Evolutionary conservation across 2,797 vertebrate genomes (phyloP).

Genomic region (Pteropus rufus): DNA sequence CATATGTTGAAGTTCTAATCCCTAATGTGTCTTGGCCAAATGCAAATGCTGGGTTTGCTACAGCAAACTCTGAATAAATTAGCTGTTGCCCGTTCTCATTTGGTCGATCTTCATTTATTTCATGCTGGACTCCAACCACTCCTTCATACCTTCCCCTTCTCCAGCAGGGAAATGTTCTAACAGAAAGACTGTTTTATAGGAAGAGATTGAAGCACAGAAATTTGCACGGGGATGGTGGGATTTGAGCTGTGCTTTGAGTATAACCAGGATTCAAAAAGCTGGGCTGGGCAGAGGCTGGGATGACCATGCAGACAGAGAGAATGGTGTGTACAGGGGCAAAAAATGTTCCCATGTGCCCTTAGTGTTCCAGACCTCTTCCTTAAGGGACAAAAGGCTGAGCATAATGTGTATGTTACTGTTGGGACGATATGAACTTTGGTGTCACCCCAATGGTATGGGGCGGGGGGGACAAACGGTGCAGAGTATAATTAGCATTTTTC

Average conservation of each 20-base stretch:
- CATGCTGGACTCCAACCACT: background rate
- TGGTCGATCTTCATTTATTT: background rate
- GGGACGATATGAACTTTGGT: too few relatives aligned
- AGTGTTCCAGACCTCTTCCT: background rate
- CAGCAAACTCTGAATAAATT: background rate
- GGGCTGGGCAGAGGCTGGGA: background rate
- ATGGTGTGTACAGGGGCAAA: background rate
- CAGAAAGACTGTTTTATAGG: background rate
- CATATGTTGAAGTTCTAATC: too few relatives aligned
- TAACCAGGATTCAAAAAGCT: background rate
- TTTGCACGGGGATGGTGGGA: background rate
- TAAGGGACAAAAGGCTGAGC: background rate
- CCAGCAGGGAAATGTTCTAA: background rate
- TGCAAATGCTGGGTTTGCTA: background rate
- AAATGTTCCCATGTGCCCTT: background rate
- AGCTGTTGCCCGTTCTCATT: background rate
- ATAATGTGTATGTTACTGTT: background rate
- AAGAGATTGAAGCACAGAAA: background rate
- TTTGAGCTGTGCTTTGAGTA: background rate
- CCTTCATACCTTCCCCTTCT: background rate
- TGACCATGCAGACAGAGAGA: background rate
- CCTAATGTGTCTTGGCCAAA: background rate
- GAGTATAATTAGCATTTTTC: too few relatives aligned
- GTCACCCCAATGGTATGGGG: too few relatives aligned
- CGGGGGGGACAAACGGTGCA: too few relatives aligned